These are phyloP conservation scores for Cecropterus lyciades DNA, from an alignment of 1,140 invertebrate species.

Conservation along the genomic window DNA sequence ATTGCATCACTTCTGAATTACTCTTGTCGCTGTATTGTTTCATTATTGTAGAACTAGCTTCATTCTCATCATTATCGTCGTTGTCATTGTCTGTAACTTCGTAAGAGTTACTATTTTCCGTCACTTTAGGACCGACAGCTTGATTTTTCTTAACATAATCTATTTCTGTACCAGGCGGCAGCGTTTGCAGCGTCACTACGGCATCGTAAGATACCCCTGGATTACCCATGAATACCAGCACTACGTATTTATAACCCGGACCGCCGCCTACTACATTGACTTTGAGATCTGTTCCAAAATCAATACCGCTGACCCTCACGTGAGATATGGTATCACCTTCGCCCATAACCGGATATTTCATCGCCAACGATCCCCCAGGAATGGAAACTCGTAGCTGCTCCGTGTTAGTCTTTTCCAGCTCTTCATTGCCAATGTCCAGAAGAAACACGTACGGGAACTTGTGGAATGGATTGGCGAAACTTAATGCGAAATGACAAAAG, in stretches of 20 bases:
- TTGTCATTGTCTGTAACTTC: conserved; percentile 51
- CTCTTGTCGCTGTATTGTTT: conserved; percentile 36
- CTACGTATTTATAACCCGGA: conserved; percentile 72
- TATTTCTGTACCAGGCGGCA: conserved; percentile 37
- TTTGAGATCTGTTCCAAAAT: conserved; percentile 73
- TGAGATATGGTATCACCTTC: conserved; percentile 67
- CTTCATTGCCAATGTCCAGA: conserved; percentile 78
- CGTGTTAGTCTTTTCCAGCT: conserved; percentile 61
- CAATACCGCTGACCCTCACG: conserved; percentile 70
- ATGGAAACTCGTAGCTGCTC: conserved; percentile 68
- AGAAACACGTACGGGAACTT: conserved; percentile 75
- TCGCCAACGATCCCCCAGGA: conserved; percentile 67
- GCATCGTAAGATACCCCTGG: conserved; percentile 64
- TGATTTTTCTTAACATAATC: conserved; percentile 18
- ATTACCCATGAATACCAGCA: conserved; percentile 69
- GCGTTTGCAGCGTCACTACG: conserved; percentile 66
- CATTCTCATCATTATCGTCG: conserved; percentile 51
- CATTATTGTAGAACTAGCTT: conserved; percentile 27
- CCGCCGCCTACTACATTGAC: conserved; percentile 73
- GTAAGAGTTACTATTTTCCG: conserved; percentile 26
- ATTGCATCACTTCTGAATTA: conserved; percentile 51
- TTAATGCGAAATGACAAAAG: conserved; percentile 40
- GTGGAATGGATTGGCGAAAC: conserved; percentile 63
- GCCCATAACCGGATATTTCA: conserved; percentile 67
- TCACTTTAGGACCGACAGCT: conserved; percentile 20